These are phyloP conservation scores for Ailuropoda melanoleuca DNA, from an alignment of 2,113 vertebrate species.

Conservation along the genomic window DNA sequence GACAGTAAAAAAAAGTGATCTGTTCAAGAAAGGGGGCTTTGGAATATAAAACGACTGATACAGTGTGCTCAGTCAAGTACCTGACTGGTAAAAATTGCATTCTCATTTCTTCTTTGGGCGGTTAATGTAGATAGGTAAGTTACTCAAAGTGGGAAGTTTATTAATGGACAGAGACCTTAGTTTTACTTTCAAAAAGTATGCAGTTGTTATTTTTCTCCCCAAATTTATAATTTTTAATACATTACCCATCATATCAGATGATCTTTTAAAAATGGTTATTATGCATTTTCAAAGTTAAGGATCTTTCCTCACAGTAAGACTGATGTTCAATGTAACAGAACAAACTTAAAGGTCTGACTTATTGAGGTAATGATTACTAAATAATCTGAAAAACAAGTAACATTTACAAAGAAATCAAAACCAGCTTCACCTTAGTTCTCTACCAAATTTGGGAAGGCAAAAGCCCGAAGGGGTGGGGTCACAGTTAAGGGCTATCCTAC, in stretches of 20 bases:
- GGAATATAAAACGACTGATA: background rate
- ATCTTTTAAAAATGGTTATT: background rate
- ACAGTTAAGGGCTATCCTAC: background rate
- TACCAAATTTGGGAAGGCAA: background rate
- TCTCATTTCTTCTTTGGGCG: background rate
- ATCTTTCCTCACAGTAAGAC: background rate
- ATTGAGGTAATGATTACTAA: background rate
- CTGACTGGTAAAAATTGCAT: background rate
- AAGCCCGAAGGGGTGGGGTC: background rate
- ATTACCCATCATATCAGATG: background rate
- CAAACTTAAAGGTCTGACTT: background rate
- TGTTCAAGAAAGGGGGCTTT: background rate
- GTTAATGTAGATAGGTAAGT: background rate
- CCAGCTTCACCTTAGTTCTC: background rate
- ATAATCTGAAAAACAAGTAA: background rate
- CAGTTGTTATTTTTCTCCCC: background rate
- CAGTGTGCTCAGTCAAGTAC: background rate
- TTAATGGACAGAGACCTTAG: background rate
- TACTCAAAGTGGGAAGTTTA: background rate
- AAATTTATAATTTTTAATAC: background rate
- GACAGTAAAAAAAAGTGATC: background rate
- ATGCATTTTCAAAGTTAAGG: background rate
- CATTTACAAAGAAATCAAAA: background rate
- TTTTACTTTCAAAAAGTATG: slow-evolving; percentile 5
- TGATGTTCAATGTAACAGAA: background rate